A percentile compares a stretch with the other conserved stretches of the same genome.
phyloP scores from a whole-genome alignment of 1,140 invertebrate species.

The Temnothorax longispinosus region DNA sequence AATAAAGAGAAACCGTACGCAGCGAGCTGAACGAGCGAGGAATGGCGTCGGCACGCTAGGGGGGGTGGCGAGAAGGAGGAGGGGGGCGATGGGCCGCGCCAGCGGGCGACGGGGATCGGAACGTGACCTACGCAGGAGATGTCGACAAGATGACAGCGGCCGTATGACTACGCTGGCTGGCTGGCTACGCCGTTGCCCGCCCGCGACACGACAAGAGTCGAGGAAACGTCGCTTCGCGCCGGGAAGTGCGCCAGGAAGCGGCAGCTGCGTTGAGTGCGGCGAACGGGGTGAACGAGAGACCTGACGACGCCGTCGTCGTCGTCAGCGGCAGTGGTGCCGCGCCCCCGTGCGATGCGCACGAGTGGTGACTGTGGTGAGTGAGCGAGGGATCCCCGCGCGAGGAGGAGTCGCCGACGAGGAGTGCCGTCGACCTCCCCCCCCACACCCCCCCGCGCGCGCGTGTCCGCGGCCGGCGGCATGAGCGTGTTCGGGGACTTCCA shows the following conservation, averaged over 20 bases:
- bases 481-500: conserved; percentile 96
- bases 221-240: not conserved
- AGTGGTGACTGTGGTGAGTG: conserved; percentile 60
- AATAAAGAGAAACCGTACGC: not conserved
- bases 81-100: conserved; percentile 21
- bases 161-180: conserved; percentile 63
- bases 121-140: conserved; percentile 74
- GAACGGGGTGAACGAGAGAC: not conserved
- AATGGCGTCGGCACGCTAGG: conserved; percentile 56
- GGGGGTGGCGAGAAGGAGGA: conserved; percentile 3
- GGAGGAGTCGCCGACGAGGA: conserved; percentile 52
- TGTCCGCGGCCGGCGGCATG: conserved; percentile 85
- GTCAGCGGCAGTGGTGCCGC: conserved; percentile 42
- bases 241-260: conserved; percentile 18
- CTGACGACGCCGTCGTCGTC: conserved; percentile 5
- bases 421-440: not conserved
- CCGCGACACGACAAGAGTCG: not conserved
- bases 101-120: conserved; percentile 60
- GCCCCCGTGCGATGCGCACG: conserved; percentile 69
- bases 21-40: not conserved
- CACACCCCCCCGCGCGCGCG: not conserved
- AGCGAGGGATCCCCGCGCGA: not conserved
- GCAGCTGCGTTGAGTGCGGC: not conserved
- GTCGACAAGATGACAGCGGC: conserved; percentile 76
- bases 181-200: conserved; percentile 45